Percentiles rank a stretch among this genome's conserved stretches.
Conservation (phyloP, 2,888 invertebrate species). For the Ypsolopha scabrella region DNA sequence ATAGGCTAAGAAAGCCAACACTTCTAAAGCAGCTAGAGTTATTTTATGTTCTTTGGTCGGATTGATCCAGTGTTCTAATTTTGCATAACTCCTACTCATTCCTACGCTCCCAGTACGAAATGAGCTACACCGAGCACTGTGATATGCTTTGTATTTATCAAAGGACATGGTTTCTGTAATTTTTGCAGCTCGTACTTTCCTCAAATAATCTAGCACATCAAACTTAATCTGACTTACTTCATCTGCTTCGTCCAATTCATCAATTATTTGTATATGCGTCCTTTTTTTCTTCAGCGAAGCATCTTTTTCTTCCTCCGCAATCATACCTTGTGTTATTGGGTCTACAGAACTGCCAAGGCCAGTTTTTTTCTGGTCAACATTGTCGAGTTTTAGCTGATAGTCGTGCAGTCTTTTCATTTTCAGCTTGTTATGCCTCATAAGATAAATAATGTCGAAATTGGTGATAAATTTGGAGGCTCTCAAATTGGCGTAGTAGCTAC, state of each 20-base stretch:
- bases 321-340: constrained; percentile 36
- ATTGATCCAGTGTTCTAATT: constrained; percentile 74
- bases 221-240: constrained; percentile 65
- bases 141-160: constrained; percentile 80
- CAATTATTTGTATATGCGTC: constrained; percentile 58
- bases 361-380: constrained; percentile 43
- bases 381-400: constrained; percentile 74
- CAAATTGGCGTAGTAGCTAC: constrained; percentile 74
- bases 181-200: constrained; percentile 70
- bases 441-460: constrained; percentile 81
- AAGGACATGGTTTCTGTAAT: constrained; percentile 63
- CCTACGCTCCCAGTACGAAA: constrained; percentile 67
- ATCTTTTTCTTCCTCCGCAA: constrained; percentile 64
- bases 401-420: constrained; percentile 82
- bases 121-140: constrained; percentile 82
- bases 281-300: constrained; percentile 47
- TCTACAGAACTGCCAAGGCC: constrained; percentile 21
- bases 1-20: constrained; percentile 87
- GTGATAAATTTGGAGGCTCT: constrained; percentile 71
- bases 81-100: constrained; percentile 62
- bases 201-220: constrained; percentile 68
- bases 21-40: constrained; percentile 75
- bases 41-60: constrained; percentile 73
- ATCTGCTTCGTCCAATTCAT: constrained; percentile 67
- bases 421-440: constrained; percentile 84